phyloP scores from a whole-genome alignment of 2,888 invertebrate genomes.

The Cerastis leucographa region DNA sequence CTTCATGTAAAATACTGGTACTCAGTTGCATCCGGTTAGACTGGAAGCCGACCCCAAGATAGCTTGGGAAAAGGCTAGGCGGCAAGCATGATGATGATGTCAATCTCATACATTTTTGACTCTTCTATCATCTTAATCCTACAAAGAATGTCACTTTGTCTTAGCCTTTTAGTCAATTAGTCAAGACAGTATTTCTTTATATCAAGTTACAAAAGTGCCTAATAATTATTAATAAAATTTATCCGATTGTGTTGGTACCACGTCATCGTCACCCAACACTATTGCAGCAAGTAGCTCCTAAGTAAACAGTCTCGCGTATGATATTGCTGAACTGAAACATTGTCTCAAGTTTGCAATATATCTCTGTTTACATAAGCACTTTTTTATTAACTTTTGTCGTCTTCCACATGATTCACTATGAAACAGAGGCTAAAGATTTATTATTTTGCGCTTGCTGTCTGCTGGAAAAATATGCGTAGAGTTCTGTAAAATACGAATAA shows the following conservation, averaged over 20 bases:
- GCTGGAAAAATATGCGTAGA: no score
- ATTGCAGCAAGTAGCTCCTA: conserved; percentile 23
- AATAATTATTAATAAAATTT: conserved; percentile 7
- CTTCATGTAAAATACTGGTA: neutral
- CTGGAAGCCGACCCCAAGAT: neutral
- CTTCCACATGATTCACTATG: neutral
- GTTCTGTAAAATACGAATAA: no score
- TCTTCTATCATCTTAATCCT: neutral
- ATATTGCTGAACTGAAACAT: conserved; percentile 45
- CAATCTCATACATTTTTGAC: neutral
- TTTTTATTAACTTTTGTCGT: neutral
- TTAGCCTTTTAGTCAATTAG: neutral
- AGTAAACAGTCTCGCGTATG: conserved; percentile 52
- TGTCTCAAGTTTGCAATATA: conserved; percentile 41
- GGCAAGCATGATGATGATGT: neutral
- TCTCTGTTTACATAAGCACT: conserved; percentile 3
- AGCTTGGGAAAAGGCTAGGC: no score
- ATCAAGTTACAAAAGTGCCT: neutral
- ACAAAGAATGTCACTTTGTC: neutral
- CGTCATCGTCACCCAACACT: conserved; percentile 25
- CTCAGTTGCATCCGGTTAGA: neutral
- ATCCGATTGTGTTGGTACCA: conserved; percentile 1
- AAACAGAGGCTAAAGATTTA: neutral
- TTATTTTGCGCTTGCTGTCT: neutral
- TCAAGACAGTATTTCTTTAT: neutral